Conservation (phyloP, 2,888 invertebrate species). For the Pecten maximus region DNA sequence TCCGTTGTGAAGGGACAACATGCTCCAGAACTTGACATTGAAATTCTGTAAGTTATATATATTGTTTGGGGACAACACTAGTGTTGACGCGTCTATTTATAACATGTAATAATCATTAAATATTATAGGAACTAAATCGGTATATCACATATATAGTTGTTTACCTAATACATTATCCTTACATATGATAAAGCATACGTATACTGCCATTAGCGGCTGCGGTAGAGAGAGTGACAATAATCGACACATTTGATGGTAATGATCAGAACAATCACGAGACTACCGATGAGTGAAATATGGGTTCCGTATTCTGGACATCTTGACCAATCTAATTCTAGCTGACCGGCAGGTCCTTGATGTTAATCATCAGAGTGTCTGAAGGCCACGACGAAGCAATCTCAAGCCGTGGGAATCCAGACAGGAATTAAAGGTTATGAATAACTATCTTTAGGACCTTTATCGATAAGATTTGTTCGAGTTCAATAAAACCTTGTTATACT, state of each 20-base stretch:
- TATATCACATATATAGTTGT: no score
- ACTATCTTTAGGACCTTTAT: background rate
- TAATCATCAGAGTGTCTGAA: background rate
- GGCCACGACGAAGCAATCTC: background rate
- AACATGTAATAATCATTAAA: no score
- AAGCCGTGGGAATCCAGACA: background rate
- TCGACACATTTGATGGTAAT: background rate
- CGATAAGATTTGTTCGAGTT: background rate
- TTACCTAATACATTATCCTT: no score
- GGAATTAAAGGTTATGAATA: background rate
- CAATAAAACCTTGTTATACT: background rate
- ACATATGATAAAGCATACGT: no score
- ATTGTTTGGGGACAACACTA: no score
- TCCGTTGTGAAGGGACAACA: no score
- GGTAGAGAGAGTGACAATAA: background rate
- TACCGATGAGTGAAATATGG: background rate
- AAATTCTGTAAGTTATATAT: no score
- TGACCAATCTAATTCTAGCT: background rate
- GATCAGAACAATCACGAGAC: background rate
- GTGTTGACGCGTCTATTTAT: no score
- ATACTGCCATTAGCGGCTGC: background rate
- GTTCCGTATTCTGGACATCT: slow-evolving; percentile 8
- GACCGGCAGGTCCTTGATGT: background rate
- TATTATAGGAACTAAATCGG: no score
- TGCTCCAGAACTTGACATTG: no score